phyloP scores from a whole-genome alignment of 2,888 invertebrate species.

The Sabatieria punctata region DNA sequence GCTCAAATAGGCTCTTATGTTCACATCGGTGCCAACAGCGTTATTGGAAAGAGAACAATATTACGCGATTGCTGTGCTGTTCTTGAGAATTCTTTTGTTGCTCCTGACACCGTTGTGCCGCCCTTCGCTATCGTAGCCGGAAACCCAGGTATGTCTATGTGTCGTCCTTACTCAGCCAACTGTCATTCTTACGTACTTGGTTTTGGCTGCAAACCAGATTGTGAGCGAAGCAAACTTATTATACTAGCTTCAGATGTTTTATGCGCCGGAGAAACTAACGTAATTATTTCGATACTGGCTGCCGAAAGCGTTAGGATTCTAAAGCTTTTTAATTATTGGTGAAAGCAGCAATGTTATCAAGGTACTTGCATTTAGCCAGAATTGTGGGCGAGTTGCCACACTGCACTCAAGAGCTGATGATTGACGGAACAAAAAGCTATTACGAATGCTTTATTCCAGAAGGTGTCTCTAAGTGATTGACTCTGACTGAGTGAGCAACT shows the following conservation, averaged over 20 bases:
- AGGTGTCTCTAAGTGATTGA: too few species aligned
- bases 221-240: too few species aligned
- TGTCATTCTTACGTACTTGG: too few species aligned
- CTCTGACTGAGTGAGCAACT: too few species aligned
- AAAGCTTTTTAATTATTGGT: too few species aligned
- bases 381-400: constrained; percentile 60
- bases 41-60: constrained; percentile 48
- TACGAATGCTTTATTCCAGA: constrained; percentile 63
- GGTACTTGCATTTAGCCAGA: constrained; percentile 1
- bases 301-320: too few species aligned
- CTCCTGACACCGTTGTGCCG: constrained; percentile 88
- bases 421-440: constrained; percentile 78
- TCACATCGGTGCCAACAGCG: constrained; percentile 91
- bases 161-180: too few species aligned
- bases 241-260: too few species aligned
- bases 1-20: constrained; percentile 90
- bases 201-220: too few species aligned
- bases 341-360: too few species aligned
- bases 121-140: constrained; percentile 75
- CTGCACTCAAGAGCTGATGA: constrained; percentile 85
- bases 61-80: constrained; percentile 92
- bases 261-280: too few species aligned
- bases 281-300: too few species aligned
- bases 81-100: constrained; percentile 78
- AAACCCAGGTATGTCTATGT: constrained; percentile 46